Base-by-base conservation (phyloP, 2,888 invertebrate species). In the Gerris lacustris region DNA sequence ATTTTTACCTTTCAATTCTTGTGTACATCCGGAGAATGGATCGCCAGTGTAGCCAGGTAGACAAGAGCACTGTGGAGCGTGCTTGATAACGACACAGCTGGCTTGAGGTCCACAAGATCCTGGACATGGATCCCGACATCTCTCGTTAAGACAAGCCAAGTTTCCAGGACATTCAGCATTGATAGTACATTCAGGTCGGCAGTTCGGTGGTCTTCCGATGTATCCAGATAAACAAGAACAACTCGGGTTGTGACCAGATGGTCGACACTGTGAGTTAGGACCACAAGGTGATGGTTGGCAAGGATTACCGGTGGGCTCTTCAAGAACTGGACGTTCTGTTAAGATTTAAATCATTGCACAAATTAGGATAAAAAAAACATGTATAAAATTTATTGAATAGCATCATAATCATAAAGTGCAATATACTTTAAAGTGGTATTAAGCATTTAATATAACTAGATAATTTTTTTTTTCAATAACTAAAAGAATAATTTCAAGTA, bases 201-300 rank as follows among this genome's bases (percentile, higher is more conserved):
- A 94, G 80, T 91, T 90, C 63, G 92, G 92, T 66, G 94, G 86
- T 77, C 91, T 85, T 68, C 94, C 94, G 72, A 91, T 84, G 79
- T 90, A 92, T 78, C 89, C 88, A 67, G 86, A 84, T 76, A 88
- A 82, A 79, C 92, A 93, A 72, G 91, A 90, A 79, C 93, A 93
- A 66, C 89, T 89, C 43, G 91, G 87, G 75, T 87, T 88, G 77
- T 87, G 87, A 75, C 90, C 88, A 74, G 89, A 84, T 69, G 87
- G 84, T 76, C 88, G 86, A 81, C 94, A 94, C 81, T 90, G 88
- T 45, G 92, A 90, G 80, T 92, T 88, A 43, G 89, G 87, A 70
- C 93, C 93, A 79, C 93, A 94, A 5, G 92, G 92, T 72, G 91
- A 88, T 66, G 92, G 91, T 73, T 87, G 80, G 79, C 94, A 94